phyloP scores from a whole-genome alignment of 2,888 invertebrate genomes.

The Zele albiditarsus region DNA sequence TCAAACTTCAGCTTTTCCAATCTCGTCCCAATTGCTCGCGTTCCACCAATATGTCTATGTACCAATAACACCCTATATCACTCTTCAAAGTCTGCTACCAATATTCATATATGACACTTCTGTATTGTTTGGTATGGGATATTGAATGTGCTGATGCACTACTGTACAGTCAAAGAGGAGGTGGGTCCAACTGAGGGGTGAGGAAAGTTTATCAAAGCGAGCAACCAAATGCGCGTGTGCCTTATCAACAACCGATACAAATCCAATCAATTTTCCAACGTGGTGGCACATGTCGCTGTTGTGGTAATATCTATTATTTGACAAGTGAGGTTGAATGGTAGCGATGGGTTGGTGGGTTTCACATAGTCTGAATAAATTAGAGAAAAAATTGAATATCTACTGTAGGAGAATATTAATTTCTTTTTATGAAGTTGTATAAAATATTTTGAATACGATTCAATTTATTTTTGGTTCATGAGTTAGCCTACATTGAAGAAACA shows the following conservation, averaged over 20 bases:
- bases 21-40: not conserved
- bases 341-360: too few species aligned
- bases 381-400: too few species aligned
- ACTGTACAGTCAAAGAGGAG: not conserved
- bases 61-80: not conserved
- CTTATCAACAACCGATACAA: slow-evolving; percentile 59
- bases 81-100: not conserved
- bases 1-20: too few species aligned
- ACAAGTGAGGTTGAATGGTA: too few species aligned
- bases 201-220: slow-evolving; percentile 2
- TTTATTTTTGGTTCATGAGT: too few species aligned
- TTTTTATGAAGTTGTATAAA: too few species aligned
- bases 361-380: too few species aligned
- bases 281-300: slow-evolving; percentile 53
- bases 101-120: slow-evolving; percentile 23
- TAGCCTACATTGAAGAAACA: too few species aligned
- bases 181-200: too few species aligned
- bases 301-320: slow-evolving; percentile 66
- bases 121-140: slow-evolving; percentile 28
- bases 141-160: slow-evolving; percentile 16
- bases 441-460: too few species aligned
- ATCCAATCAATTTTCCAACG: slow-evolving; percentile 65
- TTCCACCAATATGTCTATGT: not conserved
- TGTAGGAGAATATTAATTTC: too few species aligned
- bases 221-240: slow-evolving; percentile 30